Evolutionary conservation across 2,888 invertebrate species (phyloP), one percentile per base, ranked within the genome.

Genomic region (Drosophila neonasuta): DNA sequence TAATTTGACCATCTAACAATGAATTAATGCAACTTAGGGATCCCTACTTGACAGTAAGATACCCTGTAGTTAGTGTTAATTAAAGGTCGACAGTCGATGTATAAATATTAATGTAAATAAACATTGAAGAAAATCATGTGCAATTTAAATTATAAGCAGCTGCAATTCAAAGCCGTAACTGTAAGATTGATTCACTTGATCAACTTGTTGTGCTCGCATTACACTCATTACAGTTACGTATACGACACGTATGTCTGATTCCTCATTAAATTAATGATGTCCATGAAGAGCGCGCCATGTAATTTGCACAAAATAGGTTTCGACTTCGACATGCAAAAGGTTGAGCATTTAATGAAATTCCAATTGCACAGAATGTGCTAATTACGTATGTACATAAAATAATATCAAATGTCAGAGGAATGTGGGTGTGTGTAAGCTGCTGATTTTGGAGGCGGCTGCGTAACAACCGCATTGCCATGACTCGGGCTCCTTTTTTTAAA

Each of bases 331-430:
- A 5, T 4, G 15, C 7, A 1, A n/a, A 39, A 32, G 11, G 50
- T 10, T 30, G 17, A 20, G 9, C 32, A 3, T 20, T 1, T 20
- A 5, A 8, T 17, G 17, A 44, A 44, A 30, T 9, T 13, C 3
- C 34, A 62, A 36, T 29, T 52, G 29, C 42, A 44, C 34, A 24
- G 24, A 42, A 9, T 30, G 6, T 9, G 17, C 13, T 13, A 39
- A 39, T 41, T 41, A 15, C 8, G 13, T 41, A 41, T 15, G 39
- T 3, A 15, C 15, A 41, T 15, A 24, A 24, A 24, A 17, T 29
- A 9, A 49, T 52, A 48, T 52, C 52, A 65, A 65, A 54, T 60
- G 36, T 39, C 32, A 58, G 30, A 51, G 45, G 5, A 9, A 10
- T 34, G 13, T 24, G 24, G 4, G 24, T 24, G 24, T 34, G 20